phyloP scores from a whole-genome alignment of 2,797 vertebrate species.

The Hippocampus kuda region DNA sequence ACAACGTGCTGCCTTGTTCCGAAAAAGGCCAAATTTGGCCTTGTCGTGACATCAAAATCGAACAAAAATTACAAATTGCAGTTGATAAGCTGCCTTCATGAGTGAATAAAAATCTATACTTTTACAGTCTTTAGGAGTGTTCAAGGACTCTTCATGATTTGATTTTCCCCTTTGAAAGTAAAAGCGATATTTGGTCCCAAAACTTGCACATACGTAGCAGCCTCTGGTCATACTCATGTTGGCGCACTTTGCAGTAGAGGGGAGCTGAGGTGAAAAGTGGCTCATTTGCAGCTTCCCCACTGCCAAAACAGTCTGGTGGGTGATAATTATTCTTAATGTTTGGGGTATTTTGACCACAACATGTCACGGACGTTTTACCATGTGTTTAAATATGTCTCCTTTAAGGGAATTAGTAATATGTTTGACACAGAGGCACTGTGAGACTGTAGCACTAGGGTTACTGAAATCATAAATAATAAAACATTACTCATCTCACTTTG shows the following conservation, averaged over 20 bases:
- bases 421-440: not conserved
- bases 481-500: not conserved
- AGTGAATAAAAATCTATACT: too few species aligned
- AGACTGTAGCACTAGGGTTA: not conserved
- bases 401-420: not conserved
- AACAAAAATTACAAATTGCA: too few species aligned
- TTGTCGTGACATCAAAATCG: too few species aligned
- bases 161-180: too few species aligned
- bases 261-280: not conserved
- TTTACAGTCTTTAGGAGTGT: too few species aligned
- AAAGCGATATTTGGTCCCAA: not conserved
- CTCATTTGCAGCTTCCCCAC: not conserved
- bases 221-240: not conserved
- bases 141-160: too few species aligned
- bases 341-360: not conserved
- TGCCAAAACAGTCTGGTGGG: not conserved
- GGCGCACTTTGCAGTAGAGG: not conserved
- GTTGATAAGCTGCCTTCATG: too few species aligned
- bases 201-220: not conserved
- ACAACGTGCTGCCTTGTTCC: too few species aligned
- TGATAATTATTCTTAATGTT: not conserved
- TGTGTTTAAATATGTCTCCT: not conserved
- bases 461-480: conserved; percentile 9
- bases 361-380: not conserved
- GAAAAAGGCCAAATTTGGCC: too few species aligned